Percentiles rank a stretch among this genome's conserved stretches.
phyloP scores from a whole-genome alignment of 2,797 vertebrate genomes.

The Pempheris klunzingeri region DNA sequence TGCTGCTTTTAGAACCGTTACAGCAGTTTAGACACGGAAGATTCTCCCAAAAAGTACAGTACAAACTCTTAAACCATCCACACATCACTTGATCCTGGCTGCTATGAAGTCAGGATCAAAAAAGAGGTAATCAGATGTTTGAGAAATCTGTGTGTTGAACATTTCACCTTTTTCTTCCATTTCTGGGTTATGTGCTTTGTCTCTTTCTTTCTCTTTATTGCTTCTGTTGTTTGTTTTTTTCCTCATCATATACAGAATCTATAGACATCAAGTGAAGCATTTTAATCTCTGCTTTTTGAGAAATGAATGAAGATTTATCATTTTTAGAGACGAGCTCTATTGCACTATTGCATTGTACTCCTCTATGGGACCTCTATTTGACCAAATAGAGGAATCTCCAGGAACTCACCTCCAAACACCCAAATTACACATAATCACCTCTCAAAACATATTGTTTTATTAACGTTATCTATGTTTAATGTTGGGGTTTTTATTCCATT shows the following conservation, averaged over 20 bases:
- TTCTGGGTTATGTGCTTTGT: background rate
- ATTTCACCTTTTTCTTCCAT: background rate
- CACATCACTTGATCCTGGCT: background rate
- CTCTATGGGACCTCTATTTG: background rate
- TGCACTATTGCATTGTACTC: background rate
- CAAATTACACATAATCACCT: too few species aligned
- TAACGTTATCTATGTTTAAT: too few species aligned
- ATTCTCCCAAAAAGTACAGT: background rate
- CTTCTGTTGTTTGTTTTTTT: background rate
- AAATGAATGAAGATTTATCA: background rate
- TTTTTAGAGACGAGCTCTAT: background rate
- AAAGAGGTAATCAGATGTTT: background rate
- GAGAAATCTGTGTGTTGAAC: background rate
- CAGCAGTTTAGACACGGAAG: background rate
- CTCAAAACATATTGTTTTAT: too few species aligned
- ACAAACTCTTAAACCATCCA: background rate
- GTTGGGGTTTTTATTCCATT: too few species aligned
- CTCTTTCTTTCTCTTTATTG: background rate
- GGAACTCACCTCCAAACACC: background rate
- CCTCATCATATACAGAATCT: background rate
- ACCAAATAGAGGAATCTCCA: background rate
- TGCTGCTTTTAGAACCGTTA: conserved; percentile 22
- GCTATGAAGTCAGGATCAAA: background rate
- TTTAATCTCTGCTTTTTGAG: conserved; percentile 2
- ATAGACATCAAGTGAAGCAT: background rate